These are phyloP conservation scores for Acanthurus lineatus DNA, from an alignment of 2,797 vertebrate species.

Conservation along the genomic window DNA sequence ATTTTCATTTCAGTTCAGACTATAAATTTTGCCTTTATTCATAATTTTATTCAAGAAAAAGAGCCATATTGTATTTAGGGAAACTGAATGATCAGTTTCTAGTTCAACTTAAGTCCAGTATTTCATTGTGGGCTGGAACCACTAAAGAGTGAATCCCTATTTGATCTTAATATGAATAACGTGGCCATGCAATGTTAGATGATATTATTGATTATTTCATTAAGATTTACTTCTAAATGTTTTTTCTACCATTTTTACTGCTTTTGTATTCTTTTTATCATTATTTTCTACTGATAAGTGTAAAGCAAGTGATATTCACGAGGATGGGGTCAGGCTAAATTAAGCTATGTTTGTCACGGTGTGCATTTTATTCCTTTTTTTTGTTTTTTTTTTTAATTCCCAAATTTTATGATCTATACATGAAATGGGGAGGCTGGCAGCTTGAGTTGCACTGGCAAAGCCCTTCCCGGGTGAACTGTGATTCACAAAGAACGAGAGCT, in stretches of 20 bases:
- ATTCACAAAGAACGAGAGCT: slow-evolving; percentile 57
- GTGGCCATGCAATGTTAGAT: slow-evolving; percentile 61
- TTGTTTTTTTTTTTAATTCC: slow-evolving; percentile 24
- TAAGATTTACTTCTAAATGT: slow-evolving; percentile 74
- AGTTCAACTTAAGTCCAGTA: slow-evolving; percentile 74
- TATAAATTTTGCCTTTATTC: slow-evolving; percentile 64
- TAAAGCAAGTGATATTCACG: slow-evolving; percentile 56
- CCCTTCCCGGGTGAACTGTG: slow-evolving; percentile 66
- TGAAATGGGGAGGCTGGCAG: slow-evolving; percentile 57
- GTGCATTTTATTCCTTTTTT: slow-evolving; percentile 31
- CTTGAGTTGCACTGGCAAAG: slow-evolving; percentile 70
- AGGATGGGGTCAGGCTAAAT: slow-evolving; percentile 57
- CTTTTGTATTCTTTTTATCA: slow-evolving; percentile 80
- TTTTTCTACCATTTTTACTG: slow-evolving; percentile 82
- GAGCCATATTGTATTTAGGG: slow-evolving; percentile 67
- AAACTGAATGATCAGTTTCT: slow-evolving; percentile 65
- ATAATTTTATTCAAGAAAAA: slow-evolving; percentile 50
- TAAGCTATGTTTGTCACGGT: slow-evolving; percentile 60
- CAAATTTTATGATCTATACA: slow-evolving; percentile 54
- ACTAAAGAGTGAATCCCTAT: slow-evolving; percentile 65
- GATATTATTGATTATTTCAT: slow-evolving; percentile 71
- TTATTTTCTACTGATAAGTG: slow-evolving; percentile 71
- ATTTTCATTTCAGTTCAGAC: slow-evolving; percentile 61
- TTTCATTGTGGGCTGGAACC: slow-evolving; percentile 85
- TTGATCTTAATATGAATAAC: slow-evolving; percentile 60